Base-by-base conservation (phyloP, 2,113 vertebrate species). In the Pantherophis guttatus region DNA sequence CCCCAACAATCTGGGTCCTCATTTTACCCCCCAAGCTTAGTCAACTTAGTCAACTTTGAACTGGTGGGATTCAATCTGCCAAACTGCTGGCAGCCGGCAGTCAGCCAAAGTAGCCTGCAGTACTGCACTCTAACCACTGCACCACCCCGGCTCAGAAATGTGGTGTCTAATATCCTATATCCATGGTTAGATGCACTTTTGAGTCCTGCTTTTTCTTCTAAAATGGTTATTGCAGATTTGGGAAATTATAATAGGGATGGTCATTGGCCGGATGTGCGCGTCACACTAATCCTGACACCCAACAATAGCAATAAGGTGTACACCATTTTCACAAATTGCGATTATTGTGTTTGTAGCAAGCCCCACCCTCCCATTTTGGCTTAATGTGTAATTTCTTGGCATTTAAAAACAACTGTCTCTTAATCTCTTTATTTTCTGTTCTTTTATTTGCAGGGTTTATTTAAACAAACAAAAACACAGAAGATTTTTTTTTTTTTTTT, bases 391-490 rank as follows among this genome's bases (percentile, higher is more conserved):
- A 75, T 33, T 75, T 81, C 75, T 81, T 39, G 17, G 17, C 75
- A 81, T 81, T 81, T 39, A 81, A 81, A 81, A 81, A 9, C 75
- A 81, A 33, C 58, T 2, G 6, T 19, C 33, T 88, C 33, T 90
- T 90, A 90, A 93, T 15, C 19, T n/a, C 5, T 81, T 86, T 0
- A 48, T 90, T 53, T n/a, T 62, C 13, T 59, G 65, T 91, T 96
- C 62, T 95, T 95, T 94, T 91, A 21, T 87, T 94, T 88, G 93
- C 92, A 95, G 94, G 54, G 0, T 95, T 96, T 94, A 96, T 29
- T 54, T 81, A 12, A 52, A 75, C 13, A 57, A 86, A 59, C 9
- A 75, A 8, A 33, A 75, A 86, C 23, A 9, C 13, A 85, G 17
- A 86, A 86, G 44, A 91, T n/a, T 65, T 55, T 50, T 50, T 57